Evolutionary conservation across 2,113 vertebrate genomes (phyloP), one percentile per base, ranked within the genome.

Genomic region (Piaya cayana): DNA sequence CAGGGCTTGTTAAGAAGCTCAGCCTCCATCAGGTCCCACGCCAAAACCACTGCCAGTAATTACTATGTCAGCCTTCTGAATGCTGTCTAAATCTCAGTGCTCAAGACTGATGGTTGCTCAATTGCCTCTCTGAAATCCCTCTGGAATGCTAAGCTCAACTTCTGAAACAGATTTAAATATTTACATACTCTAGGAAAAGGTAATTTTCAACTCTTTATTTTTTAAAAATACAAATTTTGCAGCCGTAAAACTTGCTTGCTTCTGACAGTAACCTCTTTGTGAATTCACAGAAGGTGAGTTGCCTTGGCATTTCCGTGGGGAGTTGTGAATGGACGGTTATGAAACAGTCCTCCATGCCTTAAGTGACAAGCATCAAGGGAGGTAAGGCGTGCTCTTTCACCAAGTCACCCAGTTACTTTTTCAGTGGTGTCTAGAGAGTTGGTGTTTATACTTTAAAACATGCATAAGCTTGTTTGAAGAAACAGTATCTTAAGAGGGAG

Each of bases 241-340:
- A 75, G 94, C 88, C 86, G 29, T 65, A 89, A 82, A 92, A 93
- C 93, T 91, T 80, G 84, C 86, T 95, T 90, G 50, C 86, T 94
- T 92, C 88, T 86, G 93, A 97, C 96, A 97, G 84, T 90, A 67
- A 94, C 59, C 70, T 68, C 97, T 97, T 96, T 97, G 93, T 91
- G 55, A 87, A 94, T 93, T 97, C 96, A 92, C 65, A 89, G 93
- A 85, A 96, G 90, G 97, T 96, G 97, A 97, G 97, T 81, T 91
- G 96, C 94, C 94, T 92, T 32, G 9, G 65, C 26, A 55, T 90
- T 93, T 96, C 95, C 91, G 60, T 91, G 85, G 89, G 83, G 92
- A 97, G 82, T 68, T 97, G 94, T 96, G 95, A 97, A 95, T 85
- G 91, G 96, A 94, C 80, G 71, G 94, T 97, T 97, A 97, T 86